Evolutionary conservation across 2,797 vertebrate species (phyloP), one percentile per base, ranked within the genome.

Genomic region (Pseudopleuronectes americanus): DNA sequence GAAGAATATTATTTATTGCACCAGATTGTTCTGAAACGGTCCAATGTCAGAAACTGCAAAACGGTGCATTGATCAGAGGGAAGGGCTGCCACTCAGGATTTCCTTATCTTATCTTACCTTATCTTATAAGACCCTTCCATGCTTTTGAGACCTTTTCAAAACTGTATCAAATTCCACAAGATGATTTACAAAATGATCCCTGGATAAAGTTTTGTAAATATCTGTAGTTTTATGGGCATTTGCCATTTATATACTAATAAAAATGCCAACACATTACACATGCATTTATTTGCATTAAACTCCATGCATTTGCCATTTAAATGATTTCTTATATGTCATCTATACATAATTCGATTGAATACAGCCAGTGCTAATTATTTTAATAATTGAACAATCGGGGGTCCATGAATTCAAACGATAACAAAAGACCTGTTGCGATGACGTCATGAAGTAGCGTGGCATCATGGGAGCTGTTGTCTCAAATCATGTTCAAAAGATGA

Each of bases 1-100:
- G 10, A 64, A 68, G 74, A 66, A 82, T 74, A 76, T 77, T 71
- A 84, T 87, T 86, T 84, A 88, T 85, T 77, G 69, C 62, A 14
- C 10, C 31, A 38, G 31, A 13, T 10, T 4, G 8, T 57, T 21
- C n/a, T 22, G 31, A n/a, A 4, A 7, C 2, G 3, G 8, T 36
- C 28, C 19, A 6, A 9, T 28, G 28, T n/a, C 31, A 36, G 16
- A 55, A 19, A 19, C 24, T n/a, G 0, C 19, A 6, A n/a, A n/a
- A n/a, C 17, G 16, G 45, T 4, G 16, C 3, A 45, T 45, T 45
- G 41, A 45, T 45, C 41, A 5, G 2, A 45, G 41, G 3, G 24
- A 24, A 48, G n/a, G 45, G 45, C 45, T n/a, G 45, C 45, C 45
- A 48, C 10, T 5, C 4, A n/a, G 8, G 19, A 3, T 12, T 47